Percentiles rank a stretch among this genome's conserved stretches.
Evolutionary conservation across 2,113 vertebrate species (phyloP).

Genomic region (Chionis minor): DNA sequence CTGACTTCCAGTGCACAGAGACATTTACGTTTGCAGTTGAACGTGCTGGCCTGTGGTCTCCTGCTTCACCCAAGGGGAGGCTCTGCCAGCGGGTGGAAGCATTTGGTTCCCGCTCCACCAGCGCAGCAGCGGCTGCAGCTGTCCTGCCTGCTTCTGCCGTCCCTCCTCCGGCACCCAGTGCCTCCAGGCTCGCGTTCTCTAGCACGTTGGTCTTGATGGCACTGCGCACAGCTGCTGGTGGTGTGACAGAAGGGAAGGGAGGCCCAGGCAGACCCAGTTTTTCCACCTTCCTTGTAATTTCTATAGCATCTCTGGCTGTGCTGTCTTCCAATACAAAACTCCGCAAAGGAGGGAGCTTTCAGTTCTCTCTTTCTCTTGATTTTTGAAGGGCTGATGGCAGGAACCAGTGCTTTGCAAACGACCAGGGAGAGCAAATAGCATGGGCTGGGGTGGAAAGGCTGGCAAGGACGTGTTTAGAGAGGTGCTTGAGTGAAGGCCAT

Average conservation of each 20-base stretch:
- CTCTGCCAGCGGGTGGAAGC: neutral
- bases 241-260: neutral
- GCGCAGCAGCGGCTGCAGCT: neutral
- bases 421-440: neutral
- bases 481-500: neutral
- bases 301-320: neutral
- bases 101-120: accelerated
- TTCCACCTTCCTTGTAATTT: neutral
- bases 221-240: neutral
- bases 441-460: neutral
- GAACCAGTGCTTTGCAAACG: neutral
- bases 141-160: neutral
- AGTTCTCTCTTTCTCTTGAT: neutral
- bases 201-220: neutral
- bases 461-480: neutral
- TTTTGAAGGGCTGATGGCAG: neutral
- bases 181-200: neutral
- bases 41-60: accelerated
- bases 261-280: neutral
- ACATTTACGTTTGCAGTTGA: accelerated
- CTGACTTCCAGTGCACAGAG: neutral
- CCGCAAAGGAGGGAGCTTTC: neutral
- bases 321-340: neutral
- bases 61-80: accelerated
- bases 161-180: neutral